Base-by-base conservation (phyloP, 2,888 invertebrate genomes). In the Nomada flava region DNA sequence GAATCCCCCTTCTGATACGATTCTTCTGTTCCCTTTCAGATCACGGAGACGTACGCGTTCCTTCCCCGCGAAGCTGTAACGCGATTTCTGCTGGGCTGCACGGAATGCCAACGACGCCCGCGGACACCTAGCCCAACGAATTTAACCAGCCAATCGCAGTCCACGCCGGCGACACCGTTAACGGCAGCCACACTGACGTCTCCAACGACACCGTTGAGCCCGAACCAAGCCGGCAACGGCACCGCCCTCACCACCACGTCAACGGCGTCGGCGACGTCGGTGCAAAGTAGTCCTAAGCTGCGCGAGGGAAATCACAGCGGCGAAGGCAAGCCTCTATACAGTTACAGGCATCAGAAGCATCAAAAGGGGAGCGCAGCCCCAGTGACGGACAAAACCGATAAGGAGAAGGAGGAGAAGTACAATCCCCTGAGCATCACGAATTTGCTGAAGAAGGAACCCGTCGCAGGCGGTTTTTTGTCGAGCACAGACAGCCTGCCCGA, bases 61-160 rank as follows among this genome's bases (percentile, higher is more conserved):
- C 95, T 99, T 90, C 99, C 99, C 5, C 96, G 99, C 77, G 99
- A 99, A 94, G 98, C 99, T 68, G 98, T 99, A 93, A 99, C 99
- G 79, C 96, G 98, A 90, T 99, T 99, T 95, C 96, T 99, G 79
- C 96, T 98, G 94, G 98, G 98, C 90, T 99, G 98, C 94, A 97
- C 97, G 60, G 98, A 98, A 94, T 99, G 99, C 94, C 97, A 98
- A 92, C 96, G 97, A 92, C 96, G 96, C 91, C 96, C 96, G 90
- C 95, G 96, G 93, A 96, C 96, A 86, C 95, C 94, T 70, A 96
- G 96, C 77, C 93, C 92, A 60, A 94, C 91, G 68, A 95, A 94
- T 94, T 94, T 93, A 80, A 87, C 94, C 91, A 89, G 93, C 94
- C 91, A 91, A 83, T 85, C 90, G 68, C 91, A 89, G 82, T 85